phyloP scores from a whole-genome alignment of 2,113 vertebrate genomes.

The Aplodontia rufa region DNA sequence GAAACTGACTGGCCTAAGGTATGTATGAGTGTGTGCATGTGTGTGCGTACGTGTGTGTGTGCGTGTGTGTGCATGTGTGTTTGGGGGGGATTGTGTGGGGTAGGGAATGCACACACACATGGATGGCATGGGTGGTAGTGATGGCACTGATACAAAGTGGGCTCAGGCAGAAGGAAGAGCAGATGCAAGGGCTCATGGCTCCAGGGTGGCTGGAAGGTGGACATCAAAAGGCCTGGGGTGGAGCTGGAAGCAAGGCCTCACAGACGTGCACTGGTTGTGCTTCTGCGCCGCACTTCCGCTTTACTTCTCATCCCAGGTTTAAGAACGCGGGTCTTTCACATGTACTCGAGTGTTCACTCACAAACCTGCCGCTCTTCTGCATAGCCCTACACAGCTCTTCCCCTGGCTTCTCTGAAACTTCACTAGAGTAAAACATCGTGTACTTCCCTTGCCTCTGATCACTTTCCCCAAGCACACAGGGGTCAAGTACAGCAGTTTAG shows the following conservation, averaged over 20 bases:
- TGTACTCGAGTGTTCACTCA: neutral
- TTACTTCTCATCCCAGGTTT: neutral
- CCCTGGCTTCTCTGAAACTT: neutral
- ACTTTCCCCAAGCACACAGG: neutral
- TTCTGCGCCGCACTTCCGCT: neutral
- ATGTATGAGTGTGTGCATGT: neutral
- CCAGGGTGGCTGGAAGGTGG: neutral
- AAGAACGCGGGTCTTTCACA: neutral
- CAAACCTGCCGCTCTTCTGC: neutral
- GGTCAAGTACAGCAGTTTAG: neutral
- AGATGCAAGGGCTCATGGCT: neutral
- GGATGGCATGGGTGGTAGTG: fast-evolving
- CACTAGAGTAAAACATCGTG: neutral
- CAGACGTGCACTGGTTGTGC: fast-evolving
- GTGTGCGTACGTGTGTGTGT: neutral
- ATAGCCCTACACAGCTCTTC: neutral
- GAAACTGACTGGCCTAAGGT: neutral
- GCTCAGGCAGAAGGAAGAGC: neutral
- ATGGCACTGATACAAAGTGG: neutral
- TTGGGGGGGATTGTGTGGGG: too few relatives aligned
- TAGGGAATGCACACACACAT: neutral
- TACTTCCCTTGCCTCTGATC: fast-evolving
- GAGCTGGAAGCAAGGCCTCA: neutral
- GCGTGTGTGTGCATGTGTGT: fast-evolving
- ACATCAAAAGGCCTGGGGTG: neutral